phyloP scores from a whole-genome alignment of 2,797 vertebrate species.

The Melanotaenia trifasciata region DNA sequence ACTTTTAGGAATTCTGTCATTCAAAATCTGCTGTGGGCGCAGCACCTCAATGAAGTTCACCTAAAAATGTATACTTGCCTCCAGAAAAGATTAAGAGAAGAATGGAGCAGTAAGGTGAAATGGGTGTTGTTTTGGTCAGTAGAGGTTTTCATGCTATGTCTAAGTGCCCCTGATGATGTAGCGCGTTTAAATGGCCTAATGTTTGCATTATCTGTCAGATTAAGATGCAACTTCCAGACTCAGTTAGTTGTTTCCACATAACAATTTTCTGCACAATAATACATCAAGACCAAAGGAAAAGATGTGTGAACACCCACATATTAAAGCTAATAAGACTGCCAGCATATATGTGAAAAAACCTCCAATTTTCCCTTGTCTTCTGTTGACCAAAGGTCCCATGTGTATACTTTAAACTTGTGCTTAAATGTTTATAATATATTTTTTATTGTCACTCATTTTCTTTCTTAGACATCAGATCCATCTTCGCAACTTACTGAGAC shows the following conservation, averaged over 20 bases:
- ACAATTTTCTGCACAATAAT: not conserved
- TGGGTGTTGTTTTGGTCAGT: not conserved
- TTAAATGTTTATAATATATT: not conserved
- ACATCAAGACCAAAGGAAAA: not conserved
- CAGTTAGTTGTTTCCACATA: not conserved
- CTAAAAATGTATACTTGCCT: not conserved
- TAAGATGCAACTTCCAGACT: not conserved
- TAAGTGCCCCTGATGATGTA: slow-evolving; percentile 1
- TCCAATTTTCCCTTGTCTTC: not conserved
- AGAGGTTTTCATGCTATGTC: not conserved
- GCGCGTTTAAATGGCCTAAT: not conserved
- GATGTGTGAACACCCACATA: not conserved
- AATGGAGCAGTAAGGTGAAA: not conserved
- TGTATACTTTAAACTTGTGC: slow-evolving; percentile 1
- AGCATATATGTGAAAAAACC: not conserved
- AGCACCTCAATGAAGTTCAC: not conserved
- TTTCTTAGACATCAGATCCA: slow-evolving; percentile 88
- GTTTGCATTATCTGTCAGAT: not conserved
- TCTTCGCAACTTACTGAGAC: slow-evolving; percentile 91
- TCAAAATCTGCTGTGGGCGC: not conserved
- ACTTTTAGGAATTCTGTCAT: not conserved
- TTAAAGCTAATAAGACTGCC: not conserved
- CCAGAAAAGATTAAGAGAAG: slow-evolving; percentile 2
- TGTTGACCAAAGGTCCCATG: not conserved
- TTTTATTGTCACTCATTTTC: slow-evolving; percentile 63